A percentile compares a stretch with the other conserved stretches of the same genome.
Evolutionary conservation across 2,888 invertebrate species (phyloP).

Genomic region (Pollenia griseotomentosa): DNA sequence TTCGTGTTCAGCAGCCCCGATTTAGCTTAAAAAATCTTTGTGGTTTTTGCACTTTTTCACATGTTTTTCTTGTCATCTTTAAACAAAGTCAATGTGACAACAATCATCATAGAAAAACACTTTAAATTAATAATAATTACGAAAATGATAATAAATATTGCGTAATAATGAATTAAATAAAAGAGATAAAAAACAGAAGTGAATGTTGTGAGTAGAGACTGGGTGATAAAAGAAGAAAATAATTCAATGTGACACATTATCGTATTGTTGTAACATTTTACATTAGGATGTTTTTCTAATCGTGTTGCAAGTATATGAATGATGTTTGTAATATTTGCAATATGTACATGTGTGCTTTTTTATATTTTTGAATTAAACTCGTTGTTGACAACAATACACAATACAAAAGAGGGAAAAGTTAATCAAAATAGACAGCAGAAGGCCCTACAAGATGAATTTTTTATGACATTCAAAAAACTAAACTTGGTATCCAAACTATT

Average conservation of each 20-base stretch:
- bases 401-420: conserved; percentile 29
- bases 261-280: conserved; percentile 62
- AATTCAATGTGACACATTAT: conserved; percentile 74
- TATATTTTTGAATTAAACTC: conserved; percentile 58
- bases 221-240: conserved; percentile 53
- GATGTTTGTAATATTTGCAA: conserved; percentile 40
- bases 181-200: conserved; percentile 3
- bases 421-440: conserved; percentile 49
- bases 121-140: conserved; percentile 49
- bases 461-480: conserved; percentile 13
- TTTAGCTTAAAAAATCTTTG: conserved; percentile 17
- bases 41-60: conserved; percentile 9
- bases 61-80: neutral
- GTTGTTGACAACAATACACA: conserved; percentile 64
- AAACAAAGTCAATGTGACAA: conserved; percentile 35
- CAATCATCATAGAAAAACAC: conserved; percentile 28
- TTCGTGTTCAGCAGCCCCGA: too few species aligned
- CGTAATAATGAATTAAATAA: conserved; percentile 46
- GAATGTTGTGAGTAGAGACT: neutral
- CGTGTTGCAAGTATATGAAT: conserved; percentile 19
- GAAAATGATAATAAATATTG: conserved; percentile 59
- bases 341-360: conserved; percentile 11
- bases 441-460: conserved; percentile 34
- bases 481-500: neutral
- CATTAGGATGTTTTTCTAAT: conserved; percentile 37